These are phyloP conservation scores for Lucifuga dentata DNA, from an alignment of 2,113 vertebrate genomes.

Conservation along the genomic window DNA sequence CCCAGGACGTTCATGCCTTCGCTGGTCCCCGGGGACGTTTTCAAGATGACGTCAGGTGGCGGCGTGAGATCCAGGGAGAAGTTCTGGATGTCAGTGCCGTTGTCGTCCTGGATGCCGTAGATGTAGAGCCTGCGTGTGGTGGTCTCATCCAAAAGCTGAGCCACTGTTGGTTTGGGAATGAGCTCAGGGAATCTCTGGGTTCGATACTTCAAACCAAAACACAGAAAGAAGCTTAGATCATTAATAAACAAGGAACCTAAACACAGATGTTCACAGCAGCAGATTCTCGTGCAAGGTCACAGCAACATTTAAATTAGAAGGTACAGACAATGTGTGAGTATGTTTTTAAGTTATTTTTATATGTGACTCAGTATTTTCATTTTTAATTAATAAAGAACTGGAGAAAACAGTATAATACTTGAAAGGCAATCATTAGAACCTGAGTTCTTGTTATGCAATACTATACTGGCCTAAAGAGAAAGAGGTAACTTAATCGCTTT, in stretches of 20 bases:
- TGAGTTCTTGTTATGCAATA: too few species aligned
- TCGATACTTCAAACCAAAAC: conserved; percentile 87
- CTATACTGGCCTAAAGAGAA: too few species aligned
- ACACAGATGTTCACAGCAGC: not conserved
- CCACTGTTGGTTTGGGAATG: conserved; percentile 84
- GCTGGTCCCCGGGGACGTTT: conserved; percentile 91
- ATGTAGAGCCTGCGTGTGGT: conserved; percentile 86
- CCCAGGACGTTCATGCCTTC: conserved; percentile 99
- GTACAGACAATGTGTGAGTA: too few species aligned
- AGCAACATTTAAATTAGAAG: too few species aligned
- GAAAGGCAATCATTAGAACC: too few species aligned
- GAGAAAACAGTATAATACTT: too few species aligned
- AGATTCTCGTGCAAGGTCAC: not conserved
- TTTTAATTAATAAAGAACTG: too few species aligned
- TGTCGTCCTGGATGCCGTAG: conserved; percentile 94
- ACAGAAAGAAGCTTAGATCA: not conserved
- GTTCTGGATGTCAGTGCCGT: conserved; percentile 90
- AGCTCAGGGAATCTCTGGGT: conserved; percentile 89
- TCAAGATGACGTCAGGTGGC: conserved; percentile 91
- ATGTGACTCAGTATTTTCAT: too few species aligned
- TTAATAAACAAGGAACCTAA: not conserved
- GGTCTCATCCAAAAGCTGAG: conserved; percentile 80
- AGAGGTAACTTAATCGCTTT: too few species aligned
- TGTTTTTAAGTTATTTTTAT: too few species aligned
- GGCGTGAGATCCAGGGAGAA: conserved; percentile 95